Evolutionary conservation across 1,140 invertebrate species (phyloP).

Genomic region (Cydia fagiglandana): DNA sequence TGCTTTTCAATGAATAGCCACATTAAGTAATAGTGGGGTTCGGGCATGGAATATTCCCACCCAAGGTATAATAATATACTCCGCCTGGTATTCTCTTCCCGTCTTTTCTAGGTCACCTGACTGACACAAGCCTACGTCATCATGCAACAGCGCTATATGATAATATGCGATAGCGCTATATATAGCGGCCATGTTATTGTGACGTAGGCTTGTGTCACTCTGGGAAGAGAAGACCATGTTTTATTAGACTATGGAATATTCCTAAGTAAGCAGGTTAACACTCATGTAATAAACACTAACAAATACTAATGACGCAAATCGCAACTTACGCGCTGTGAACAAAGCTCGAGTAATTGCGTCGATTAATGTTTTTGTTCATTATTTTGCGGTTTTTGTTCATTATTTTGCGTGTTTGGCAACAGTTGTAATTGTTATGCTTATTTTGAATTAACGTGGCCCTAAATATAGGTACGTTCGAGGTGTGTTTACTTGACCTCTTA

Average conservation of each 20-base stretch:
- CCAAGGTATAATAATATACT: too few relatives aligned
- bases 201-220: too few relatives aligned
- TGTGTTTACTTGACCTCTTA: background rate
- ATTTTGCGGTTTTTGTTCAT: too few relatives aligned
- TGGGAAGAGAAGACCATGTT: too few relatives aligned
- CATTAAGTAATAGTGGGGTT: background rate
- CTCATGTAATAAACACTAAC: background rate
- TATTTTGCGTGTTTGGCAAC: background rate
- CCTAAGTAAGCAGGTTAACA: background rate
- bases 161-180: too few relatives aligned
- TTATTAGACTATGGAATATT: constrained; percentile 10
- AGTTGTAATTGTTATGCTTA: background rate
- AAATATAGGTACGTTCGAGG: background rate
- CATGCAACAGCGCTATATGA: too few relatives aligned
- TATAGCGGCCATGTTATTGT: too few relatives aligned
- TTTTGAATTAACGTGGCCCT: background rate
- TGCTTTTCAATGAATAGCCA: background rate
- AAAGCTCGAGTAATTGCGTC: background rate
- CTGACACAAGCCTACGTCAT: too few relatives aligned
- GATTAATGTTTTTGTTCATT: background rate
- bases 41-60: background rate
- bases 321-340: background rate
- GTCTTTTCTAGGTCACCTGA: too few relatives aligned
- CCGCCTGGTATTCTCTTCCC: too few relatives aligned
- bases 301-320: constrained; percentile 5